phyloP scores from a whole-genome alignment of 2,888 invertebrate genomes.

The Sinopyrophorus schimmeli region DNA sequence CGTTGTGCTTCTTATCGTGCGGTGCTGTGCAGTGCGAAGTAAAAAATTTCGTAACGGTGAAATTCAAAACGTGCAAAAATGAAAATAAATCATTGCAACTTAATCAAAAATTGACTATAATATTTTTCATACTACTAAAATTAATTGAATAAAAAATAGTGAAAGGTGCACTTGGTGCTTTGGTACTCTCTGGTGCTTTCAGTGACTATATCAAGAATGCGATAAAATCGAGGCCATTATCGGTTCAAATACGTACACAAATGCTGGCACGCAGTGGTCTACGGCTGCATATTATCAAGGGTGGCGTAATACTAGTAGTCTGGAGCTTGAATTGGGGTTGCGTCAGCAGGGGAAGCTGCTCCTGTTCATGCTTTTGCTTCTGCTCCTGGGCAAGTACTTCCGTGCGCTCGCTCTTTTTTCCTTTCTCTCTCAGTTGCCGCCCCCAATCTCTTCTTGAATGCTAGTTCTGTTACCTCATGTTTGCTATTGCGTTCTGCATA shows the following conservation, averaged over 20 bases:
- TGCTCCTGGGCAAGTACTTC: slow-evolving; percentile 50
- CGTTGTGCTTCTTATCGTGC: slow-evolving; percentile 37
- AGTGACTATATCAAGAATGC: slow-evolving; percentile 34
- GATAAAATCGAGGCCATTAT: slow-evolving; percentile 40
- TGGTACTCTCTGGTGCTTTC: slow-evolving; percentile 35
- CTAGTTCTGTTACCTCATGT: slow-evolving; percentile 22
- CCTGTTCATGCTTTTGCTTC: slow-evolving; percentile 49
- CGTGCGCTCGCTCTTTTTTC: slow-evolving; percentile 39
- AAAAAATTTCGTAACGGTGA: slow-evolving; percentile 34
- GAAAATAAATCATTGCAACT: slow-evolving; percentile 36
- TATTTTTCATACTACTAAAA: slow-evolving; percentile 23
- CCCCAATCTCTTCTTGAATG: slow-evolving; percentile 21
- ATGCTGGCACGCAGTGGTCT: slow-evolving; percentile 38
- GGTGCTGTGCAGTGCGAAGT: slow-evolving; percentile 39
- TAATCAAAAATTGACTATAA: slow-evolving; percentile 24
- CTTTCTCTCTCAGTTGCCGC: slow-evolving; percentile 31
- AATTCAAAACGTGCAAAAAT: slow-evolving; percentile 37
- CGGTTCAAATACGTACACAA: slow-evolving; percentile 45
- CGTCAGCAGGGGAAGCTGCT: slow-evolving; percentile 48
- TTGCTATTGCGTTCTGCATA: slow-evolving; percentile 35
- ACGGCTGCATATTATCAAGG: slow-evolving; percentile 48
- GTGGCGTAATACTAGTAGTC: slow-evolving; percentile 51
- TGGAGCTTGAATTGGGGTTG: slow-evolving; percentile 46
- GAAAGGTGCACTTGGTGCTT: slow-evolving; percentile 31
- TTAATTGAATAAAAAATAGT: slow-evolving; percentile 24